These are phyloP conservation scores for Crypturellus tataupa DNA, from an alignment of 2,797 vertebrate genomes.

Conservation along the genomic window DNA sequence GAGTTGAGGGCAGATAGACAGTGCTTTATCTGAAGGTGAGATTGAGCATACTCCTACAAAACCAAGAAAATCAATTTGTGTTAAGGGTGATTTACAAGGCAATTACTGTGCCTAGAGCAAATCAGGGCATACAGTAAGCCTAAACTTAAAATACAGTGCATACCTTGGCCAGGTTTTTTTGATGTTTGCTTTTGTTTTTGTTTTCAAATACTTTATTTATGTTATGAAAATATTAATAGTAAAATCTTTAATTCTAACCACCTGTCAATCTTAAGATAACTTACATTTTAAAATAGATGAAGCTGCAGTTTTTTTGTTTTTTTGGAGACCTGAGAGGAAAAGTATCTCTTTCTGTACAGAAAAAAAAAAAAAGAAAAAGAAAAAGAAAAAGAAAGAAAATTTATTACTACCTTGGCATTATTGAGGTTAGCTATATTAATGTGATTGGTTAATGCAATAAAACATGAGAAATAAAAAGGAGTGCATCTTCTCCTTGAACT, in stretches of 20 bases:
- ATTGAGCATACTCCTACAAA: slow-evolving; percentile 6
- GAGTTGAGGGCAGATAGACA: background rate
- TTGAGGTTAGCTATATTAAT: background rate
- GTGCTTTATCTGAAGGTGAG: slow-evolving; percentile 30
- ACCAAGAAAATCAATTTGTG: slow-evolving; percentile 43
- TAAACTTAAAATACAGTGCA: slow-evolving; percentile 1
- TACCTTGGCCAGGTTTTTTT: background rate
- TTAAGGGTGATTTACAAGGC: slow-evolving; percentile 28
- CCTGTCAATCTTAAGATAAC: background rate
- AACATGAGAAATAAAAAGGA: background rate
- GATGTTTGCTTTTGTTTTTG: too few species aligned
- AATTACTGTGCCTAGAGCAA: slow-evolving; percentile 11
- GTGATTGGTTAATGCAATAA: background rate
- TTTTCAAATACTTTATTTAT: background rate
- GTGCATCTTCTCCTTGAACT: background rate
- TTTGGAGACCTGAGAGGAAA: background rate
- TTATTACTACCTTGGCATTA: background rate
- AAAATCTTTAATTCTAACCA: background rate
- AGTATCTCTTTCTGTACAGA: rapidly evolving
- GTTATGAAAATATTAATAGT: background rate
- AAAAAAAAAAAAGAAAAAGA: background rate
- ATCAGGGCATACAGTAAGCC: slow-evolving; percentile 7
- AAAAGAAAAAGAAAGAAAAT: background rate
- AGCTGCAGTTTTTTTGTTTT: background rate
- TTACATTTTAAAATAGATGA: background rate